phyloP scores from a whole-genome alignment of 2,113 vertebrate species.

The Eudyptes chrysolophus region DNA sequence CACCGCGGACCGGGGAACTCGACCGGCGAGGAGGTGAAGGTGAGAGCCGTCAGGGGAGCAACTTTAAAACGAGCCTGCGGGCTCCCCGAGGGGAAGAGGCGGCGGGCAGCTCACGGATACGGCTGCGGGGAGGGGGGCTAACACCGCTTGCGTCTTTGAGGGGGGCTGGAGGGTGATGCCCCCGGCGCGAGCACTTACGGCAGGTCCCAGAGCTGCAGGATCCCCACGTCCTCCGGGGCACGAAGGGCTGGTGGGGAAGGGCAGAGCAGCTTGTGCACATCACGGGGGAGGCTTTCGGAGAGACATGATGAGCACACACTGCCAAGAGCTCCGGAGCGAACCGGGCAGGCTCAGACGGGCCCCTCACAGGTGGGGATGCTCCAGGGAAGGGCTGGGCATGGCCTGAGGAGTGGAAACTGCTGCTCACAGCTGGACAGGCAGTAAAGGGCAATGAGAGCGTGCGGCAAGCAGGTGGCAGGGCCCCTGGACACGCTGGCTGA shows the following conservation, averaged over 20 bases:
- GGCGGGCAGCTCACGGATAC: rapidly evolving
- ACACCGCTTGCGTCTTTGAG: no score
- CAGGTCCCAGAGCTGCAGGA: not conserved
- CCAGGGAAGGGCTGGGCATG: not conserved
- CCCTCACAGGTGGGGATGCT: not conserved
- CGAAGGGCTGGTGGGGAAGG: not conserved
- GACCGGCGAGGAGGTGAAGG: not conserved
- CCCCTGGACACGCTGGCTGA: rapidly evolving
- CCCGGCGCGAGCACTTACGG: not conserved
- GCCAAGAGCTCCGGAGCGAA: rapidly evolving
- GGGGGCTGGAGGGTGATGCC: not conserved
- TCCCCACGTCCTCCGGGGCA: no score
- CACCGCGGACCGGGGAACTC: not conserved
- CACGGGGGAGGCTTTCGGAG: not conserved
- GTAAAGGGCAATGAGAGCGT: rapidly evolving
- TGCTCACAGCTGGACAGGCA: not conserved
- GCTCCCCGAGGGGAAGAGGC: not conserved
- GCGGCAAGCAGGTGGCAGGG: not conserved
- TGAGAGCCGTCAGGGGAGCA: not conserved
- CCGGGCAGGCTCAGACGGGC: rapidly evolving
- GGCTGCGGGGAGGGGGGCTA: not conserved
- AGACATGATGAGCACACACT: rapidly evolving
- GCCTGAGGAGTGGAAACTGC: rapidly evolving
- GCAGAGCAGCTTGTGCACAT: rapidly evolving
- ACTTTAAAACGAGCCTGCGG: not conserved